Evolutionary conservation across 2,797 vertebrate species (phyloP).

Genomic region (Mormyrus proboscirostris): DNA sequence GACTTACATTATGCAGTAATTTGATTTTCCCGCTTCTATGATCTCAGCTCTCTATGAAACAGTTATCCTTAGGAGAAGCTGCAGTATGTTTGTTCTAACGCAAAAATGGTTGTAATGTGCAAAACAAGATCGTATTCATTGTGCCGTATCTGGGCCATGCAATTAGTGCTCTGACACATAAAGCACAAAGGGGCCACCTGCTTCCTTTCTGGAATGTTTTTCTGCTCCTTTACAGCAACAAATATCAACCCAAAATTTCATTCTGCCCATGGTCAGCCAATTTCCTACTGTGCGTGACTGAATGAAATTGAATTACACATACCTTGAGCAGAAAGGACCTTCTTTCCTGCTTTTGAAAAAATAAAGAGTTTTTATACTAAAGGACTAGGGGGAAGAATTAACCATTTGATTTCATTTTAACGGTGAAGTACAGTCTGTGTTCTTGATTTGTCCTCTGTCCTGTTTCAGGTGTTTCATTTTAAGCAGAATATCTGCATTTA

Average conservation of each 20-base stretch:
- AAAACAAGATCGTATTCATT: slow-evolving; percentile 35
- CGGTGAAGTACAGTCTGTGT: not conserved
- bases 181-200: not conserved
- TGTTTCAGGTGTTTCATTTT: not conserved
- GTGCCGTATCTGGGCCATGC: slow-evolving; percentile 33
- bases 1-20: slow-evolving; percentile 48
- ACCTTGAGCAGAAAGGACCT: not conserved
- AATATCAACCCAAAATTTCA: not conserved
- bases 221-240: not conserved
- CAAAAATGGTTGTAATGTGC: slow-evolving; percentile 27
- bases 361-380: not conserved
- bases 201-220: not conserved
- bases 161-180: slow-evolving; percentile 28
- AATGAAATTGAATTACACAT: slow-evolving; percentile 2
- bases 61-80: slow-evolving; percentile 38
- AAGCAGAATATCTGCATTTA: not conserved
- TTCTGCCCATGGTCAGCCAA: not conserved
- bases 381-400: not conserved
- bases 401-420: not conserved
- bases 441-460: not conserved
- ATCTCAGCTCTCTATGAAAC: slow-evolving; percentile 20
- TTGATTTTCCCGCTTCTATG: slow-evolving; percentile 28
- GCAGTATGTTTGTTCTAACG: slow-evolving; percentile 38
- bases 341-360: not conserved
- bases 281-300: not conserved